phyloP scores from a whole-genome alignment of 2,113 vertebrate species.

The Heterocephalus glaber region DNA sequence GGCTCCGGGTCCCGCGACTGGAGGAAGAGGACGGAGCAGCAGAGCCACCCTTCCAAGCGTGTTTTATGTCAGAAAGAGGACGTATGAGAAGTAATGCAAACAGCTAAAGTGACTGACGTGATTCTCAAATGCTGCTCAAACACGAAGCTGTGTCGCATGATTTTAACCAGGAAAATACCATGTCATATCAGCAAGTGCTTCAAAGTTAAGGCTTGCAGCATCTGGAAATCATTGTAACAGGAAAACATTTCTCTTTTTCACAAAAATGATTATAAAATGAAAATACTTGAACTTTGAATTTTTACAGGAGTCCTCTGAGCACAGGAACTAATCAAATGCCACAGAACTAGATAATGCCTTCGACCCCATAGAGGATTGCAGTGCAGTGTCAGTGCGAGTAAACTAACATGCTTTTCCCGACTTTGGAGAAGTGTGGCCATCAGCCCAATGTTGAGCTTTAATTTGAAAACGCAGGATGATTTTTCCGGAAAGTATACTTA shows the following conservation, averaged over 20 bases:
- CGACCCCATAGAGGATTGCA: neutral
- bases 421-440: neutral
- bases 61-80: neutral
- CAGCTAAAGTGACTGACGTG: neutral
- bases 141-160: neutral
- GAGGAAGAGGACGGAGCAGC: neutral
- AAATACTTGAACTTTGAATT: neutral
- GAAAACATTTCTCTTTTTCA: neutral
- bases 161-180: neutral
- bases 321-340: slow-evolving; percentile 24
- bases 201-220: neutral
- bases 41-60: neutral
- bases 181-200: neutral
- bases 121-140: neutral
- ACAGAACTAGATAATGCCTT: slow-evolving; percentile 65
- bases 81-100: neutral
- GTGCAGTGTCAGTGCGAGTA: neutral
- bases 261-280: neutral
- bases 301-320: slow-evolving; percentile 13
- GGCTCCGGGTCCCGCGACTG: too few relatives aligned
- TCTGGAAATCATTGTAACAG: neutral
- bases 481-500: slow-evolving; percentile 27
- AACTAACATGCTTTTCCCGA: slow-evolving; percentile 30
- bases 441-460: neutral
- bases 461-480: slow-evolving; percentile 65